Base-by-base conservation (phyloP, 2,888 invertebrate genomes). In the Panzeria rudis region DNA sequence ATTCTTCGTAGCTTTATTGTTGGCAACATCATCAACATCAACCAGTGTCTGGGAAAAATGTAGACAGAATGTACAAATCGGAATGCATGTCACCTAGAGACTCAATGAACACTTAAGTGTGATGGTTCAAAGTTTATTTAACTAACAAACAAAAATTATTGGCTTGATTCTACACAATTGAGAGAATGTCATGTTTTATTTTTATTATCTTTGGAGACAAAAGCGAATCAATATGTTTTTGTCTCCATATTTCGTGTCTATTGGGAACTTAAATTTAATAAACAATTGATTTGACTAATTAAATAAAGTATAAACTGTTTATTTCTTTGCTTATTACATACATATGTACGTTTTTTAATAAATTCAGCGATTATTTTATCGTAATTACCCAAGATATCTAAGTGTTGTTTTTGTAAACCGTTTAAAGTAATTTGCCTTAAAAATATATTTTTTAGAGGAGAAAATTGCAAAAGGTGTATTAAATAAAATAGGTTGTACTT, bases 51-150 rank as follows among this genome's bases (percentile, higher is more conserved):
- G 44, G 29, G 56, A 71, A 66, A 66, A 76, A 64, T 72, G 73
- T 61, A 84, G 84, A 81, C 84, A 81, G 32, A 59, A 61, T 9
- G 61, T 44, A 54, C 54, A 77, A 66, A 20, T 81, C 38, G 77
- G 72, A 81, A 84, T 84, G 81, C 76, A 76, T 77, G 56, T 76
- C 79, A 80, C 64, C 75, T 56, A 71, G 29, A 56, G 62, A 62
- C 71, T 76, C 68, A 79, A 32, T 79, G 61, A 71, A 71, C 69
- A 80, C 38, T 62, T 64, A 35, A 71, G 56, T 71, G 50, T 72
- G 76, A 68, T 47, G 68, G 81, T 84, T 72, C 76, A 72, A 81
- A 84, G 81, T 77, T 80, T 80, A 68, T 76, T 68, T 72, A 66
- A 35, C 38, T 69, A 71, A 77, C 61, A 77, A 76, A 59, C 23